Evolutionary conservation across 2,888 invertebrate genomes (phyloP).

Genomic region (Ennomos fuscantarius): DNA sequence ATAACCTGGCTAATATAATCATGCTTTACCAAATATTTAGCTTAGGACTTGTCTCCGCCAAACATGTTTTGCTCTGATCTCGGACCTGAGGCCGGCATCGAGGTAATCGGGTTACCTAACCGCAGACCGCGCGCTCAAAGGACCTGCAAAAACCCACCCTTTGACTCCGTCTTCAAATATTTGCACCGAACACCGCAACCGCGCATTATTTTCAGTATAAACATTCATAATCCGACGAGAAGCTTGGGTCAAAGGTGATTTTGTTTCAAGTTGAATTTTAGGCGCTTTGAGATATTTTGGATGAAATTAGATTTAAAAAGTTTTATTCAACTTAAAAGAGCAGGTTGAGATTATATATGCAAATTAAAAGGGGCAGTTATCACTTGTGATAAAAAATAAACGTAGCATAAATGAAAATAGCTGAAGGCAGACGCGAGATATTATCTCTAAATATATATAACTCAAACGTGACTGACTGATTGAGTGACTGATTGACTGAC

Average conservation of each 20-base stretch:
- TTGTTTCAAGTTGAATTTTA: constrained; percentile 49
- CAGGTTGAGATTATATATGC: no score
- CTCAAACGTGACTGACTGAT: no score
- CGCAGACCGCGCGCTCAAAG: constrained; percentile 77
- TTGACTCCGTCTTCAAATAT: constrained; percentile 82
- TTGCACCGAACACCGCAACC: constrained; percentile 75
- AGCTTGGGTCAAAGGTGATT: constrained; percentile 65
- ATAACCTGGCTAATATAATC: constrained; percentile 16
- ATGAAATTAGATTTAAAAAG: constrained; percentile 9
- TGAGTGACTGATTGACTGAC: no score
- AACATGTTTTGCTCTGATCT: constrained; percentile 42
- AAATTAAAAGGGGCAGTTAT: no score
- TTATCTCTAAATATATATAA: no score
- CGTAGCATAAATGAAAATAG: no score
- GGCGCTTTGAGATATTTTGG: constrained; percentile 42
- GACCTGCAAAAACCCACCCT: constrained; percentile 78
- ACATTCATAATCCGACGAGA: constrained; percentile 76
- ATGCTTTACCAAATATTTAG: constrained; percentile 14
- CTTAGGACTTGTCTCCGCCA: constrained; percentile 18
- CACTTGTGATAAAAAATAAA: no score
- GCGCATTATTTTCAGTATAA: constrained; percentile 81
- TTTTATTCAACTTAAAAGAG: background rate
- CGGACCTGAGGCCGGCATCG: constrained; percentile 37
- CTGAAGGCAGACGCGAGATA: no score
- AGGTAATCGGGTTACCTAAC: constrained; percentile 80